phyloP scores from a whole-genome alignment of 2,888 invertebrate genomes.

The Rosalia funebris region DNA sequence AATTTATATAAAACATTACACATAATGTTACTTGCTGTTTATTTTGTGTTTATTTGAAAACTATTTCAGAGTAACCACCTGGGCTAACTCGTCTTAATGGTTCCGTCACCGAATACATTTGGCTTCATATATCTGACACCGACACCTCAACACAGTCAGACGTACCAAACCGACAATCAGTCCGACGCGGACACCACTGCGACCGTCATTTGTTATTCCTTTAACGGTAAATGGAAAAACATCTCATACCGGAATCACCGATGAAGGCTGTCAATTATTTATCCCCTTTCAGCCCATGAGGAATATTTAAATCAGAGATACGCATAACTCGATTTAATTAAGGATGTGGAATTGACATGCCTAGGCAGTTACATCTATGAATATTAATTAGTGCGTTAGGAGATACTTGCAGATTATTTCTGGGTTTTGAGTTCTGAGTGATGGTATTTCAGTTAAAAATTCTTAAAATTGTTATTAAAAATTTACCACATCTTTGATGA shows the following conservation, averaged over 20 bases:
- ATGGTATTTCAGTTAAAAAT: no score
- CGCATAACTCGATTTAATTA: background rate
- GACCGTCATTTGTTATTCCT: constrained; percentile 22
- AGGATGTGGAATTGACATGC: background rate
- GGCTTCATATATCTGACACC: constrained; percentile 40
- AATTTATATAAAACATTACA: no score
- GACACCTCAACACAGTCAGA: constrained; percentile 6
- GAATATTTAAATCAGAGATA: background rate
- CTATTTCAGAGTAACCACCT: constrained; percentile 6
- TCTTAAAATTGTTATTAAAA: no score
- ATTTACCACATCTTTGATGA: no score
- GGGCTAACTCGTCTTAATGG: constrained; percentile 31
- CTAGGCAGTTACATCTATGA: background rate
- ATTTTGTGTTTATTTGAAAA: no score
- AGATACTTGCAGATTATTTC: background rate
- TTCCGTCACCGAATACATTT: constrained; percentile 39
- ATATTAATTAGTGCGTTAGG: background rate
- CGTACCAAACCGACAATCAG: constrained; percentile 7
- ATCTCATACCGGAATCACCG: background rate
- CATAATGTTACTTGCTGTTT: no score
- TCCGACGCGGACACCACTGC: constrained; percentile 22
- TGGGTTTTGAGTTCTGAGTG: no score
- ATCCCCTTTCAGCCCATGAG: background rate
- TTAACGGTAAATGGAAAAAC: constrained; percentile 7
- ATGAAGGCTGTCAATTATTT: background rate